These are phyloP conservation scores for Coelopa frigida DNA, from an alignment of 1,140 invertebrate genomes.

Conservation along the genomic window DNA sequence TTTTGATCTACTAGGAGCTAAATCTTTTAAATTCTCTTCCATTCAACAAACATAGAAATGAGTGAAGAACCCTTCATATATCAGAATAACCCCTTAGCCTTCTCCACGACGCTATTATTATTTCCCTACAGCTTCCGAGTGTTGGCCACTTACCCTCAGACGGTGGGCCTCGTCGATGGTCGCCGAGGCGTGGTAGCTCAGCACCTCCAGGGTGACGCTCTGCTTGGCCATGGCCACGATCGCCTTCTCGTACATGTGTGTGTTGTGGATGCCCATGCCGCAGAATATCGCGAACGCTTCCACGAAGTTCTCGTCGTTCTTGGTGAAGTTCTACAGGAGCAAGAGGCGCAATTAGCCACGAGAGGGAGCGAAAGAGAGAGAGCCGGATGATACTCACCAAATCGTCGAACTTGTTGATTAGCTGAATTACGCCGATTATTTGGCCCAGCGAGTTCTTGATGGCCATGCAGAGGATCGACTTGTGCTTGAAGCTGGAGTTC, in stretches of 20 bases:
- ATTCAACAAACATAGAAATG: too few relatives aligned
- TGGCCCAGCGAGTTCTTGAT: constrained; percentile 82
- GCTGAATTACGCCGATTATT: constrained; percentile 87
- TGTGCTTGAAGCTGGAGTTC: constrained; percentile 69
- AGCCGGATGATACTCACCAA: constrained; percentile 46
- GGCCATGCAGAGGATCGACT: constrained; percentile 84
- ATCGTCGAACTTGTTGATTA: constrained; percentile 89
- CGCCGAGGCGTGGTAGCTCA: constrained; percentile 93
- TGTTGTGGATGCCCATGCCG: constrained; percentile 96
- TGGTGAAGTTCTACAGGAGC: constrained; percentile 57
- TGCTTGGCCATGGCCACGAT: constrained; percentile 91
- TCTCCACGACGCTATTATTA: too few relatives aligned
- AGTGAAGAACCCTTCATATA: too few relatives aligned
- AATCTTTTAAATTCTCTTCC: too few relatives aligned
- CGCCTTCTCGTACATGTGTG: constrained; percentile 93
- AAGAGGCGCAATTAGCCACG: background rate
- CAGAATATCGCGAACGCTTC: constrained; percentile 97
- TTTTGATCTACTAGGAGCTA: too few relatives aligned
- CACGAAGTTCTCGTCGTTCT: constrained; percentile 89
- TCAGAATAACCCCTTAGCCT: too few relatives aligned
- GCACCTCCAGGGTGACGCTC: constrained; percentile 87
- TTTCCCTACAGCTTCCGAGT: too few relatives aligned
- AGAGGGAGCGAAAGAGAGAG: background rate
- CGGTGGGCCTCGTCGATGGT: constrained; percentile 78
- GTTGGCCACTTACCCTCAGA: constrained; percentile 61